Evolutionary conservation across 2,797 vertebrate species (phyloP).

Genomic region (Hybognathus amarus): DNA sequence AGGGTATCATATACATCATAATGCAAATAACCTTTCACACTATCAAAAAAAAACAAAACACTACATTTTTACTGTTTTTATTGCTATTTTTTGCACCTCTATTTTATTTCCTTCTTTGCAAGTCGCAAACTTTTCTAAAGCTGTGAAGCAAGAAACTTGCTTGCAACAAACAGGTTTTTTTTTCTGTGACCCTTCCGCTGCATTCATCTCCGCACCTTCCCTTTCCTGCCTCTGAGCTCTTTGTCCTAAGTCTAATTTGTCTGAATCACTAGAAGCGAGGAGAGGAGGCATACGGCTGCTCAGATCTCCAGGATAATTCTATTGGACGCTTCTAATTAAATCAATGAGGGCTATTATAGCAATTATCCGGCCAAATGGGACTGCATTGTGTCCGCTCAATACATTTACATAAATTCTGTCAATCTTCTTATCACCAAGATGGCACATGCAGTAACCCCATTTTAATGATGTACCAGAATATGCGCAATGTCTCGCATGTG

Average conservation of each 20-base stretch:
- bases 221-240: slow-evolving; percentile 40
- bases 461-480: slow-evolving; percentile 70
- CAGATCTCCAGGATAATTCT: slow-evolving; percentile 77
- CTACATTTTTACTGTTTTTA: no score
- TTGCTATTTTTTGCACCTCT: not conserved
- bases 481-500: slow-evolving; percentile 49
- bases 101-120: not conserved
- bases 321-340: slow-evolving; percentile 78
- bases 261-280: slow-evolving; percentile 63
- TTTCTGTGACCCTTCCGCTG: not conserved
- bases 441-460: slow-evolving; percentile 63
- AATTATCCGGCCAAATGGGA: slow-evolving; percentile 81
- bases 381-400: slow-evolving; percentile 76
- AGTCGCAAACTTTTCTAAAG: slow-evolving; percentile 2
- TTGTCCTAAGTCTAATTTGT: slow-evolving; percentile 70
- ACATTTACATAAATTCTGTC: slow-evolving; percentile 77
- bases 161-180: not conserved
- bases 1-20: not conserved
- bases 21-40: not conserved
- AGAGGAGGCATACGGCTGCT: slow-evolving; percentile 65
- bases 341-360: slow-evolving; percentile 84
- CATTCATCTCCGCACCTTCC: slow-evolving; percentile 33
- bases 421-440: slow-evolving; percentile 61
- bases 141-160: slow-evolving; percentile 10
- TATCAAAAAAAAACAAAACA: not conserved